phyloP scores from a whole-genome alignment of 2,888 invertebrate genomes.

The Tipula confusa region DNA sequence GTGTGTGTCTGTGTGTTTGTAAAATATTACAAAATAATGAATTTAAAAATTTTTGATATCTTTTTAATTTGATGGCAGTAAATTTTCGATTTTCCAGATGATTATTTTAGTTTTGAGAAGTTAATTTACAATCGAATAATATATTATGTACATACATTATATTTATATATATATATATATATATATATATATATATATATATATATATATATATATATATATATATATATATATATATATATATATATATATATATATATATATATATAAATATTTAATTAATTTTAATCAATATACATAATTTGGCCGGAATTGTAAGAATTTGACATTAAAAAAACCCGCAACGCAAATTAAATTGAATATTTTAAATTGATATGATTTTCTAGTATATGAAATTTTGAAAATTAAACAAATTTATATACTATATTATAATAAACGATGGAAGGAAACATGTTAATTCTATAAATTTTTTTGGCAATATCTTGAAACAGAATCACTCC shows the following conservation, averaged over 20 bases:
- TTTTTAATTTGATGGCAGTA: neutral
- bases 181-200: neutral
- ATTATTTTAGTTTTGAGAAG: neutral
- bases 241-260: neutral
- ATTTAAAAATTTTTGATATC: neutral
- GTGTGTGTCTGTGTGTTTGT: neutral
- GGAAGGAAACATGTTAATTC: neutral
- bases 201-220: neutral
- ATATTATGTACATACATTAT: too few species aligned
- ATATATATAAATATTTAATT: neutral
- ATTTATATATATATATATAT: neutral
- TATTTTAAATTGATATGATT: neutral
- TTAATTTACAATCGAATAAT: neutral
- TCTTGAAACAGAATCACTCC: neutral
- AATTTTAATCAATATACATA: neutral
- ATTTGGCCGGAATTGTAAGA: neutral
- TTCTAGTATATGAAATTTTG: neutral
- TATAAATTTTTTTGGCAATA: neutral
- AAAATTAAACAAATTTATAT: neutral
- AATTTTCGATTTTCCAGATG: neutral
- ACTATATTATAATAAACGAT: neutral
- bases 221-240: neutral
- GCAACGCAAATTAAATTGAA: neutral
- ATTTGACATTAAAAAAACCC: neutral
- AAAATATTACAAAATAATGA: too few species aligned